These are phyloP conservation scores for Aplodontia rufa DNA, from an alignment of 2,113 vertebrate genomes.

Conservation along the genomic window DNA sequence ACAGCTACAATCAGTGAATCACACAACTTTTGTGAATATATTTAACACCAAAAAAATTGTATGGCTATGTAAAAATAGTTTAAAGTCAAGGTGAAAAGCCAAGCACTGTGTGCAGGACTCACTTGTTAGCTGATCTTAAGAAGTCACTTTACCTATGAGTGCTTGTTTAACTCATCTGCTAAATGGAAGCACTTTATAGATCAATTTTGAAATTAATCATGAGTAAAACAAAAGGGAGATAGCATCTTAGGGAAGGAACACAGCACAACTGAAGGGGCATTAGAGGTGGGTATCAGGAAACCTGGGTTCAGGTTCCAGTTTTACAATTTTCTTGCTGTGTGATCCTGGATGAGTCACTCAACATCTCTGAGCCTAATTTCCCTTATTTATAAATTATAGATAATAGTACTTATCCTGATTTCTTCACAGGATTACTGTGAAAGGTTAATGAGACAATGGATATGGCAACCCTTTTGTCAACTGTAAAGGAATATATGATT, in stretches of 20 bases:
- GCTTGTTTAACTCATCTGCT: constrained; percentile 47
- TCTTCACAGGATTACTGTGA: neutral
- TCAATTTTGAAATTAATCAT: constrained; percentile 41
- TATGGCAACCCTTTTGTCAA: neutral
- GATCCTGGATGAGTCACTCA: constrained; percentile 16
- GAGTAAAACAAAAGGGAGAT: constrained; percentile 43
- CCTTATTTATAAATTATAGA: constrained; percentile 11
- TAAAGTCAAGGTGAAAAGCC: constrained; percentile 60
- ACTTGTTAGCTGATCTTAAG: neutral
- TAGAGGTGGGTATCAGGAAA: constrained; percentile 5
- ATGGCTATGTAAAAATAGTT: constrained; percentile 52
- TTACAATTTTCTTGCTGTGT: constrained; percentile 12
- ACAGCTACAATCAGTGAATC: constrained; percentile 60
- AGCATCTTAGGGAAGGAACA: constrained; percentile 18
- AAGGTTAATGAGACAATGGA: constrained; percentile 27
- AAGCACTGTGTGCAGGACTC: constrained; percentile 9
- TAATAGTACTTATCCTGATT: neutral
- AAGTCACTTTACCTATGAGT: constrained; percentile 34
- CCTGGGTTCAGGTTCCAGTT: neutral
- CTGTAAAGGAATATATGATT: neutral
- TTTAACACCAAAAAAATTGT: constrained; percentile 50
- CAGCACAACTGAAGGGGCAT: neutral
- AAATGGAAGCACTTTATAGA: constrained; percentile 43
- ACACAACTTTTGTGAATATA: constrained; percentile 63
- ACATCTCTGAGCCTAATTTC: constrained; percentile 25